A percentile compares a stretch with the other conserved stretches of the same genome.
Evolutionary conservation across 2,797 vertebrate species (phyloP).

Genomic region (Siniperca scherzeri): DNA sequence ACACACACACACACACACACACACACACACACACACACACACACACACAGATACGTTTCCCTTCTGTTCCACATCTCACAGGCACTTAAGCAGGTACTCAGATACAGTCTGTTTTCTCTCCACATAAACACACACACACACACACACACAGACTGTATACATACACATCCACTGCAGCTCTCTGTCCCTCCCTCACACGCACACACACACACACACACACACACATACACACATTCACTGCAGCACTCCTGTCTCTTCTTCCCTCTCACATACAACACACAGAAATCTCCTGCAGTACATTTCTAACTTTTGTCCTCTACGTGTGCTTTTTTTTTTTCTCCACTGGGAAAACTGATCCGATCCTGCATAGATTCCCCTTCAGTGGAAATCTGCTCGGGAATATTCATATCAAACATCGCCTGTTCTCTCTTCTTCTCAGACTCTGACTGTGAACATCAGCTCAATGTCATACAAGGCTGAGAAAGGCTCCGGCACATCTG

Average conservation of each 20-base stretch:
- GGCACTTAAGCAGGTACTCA: constrained; percentile 49
- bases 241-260: constrained; percentile 25
- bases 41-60: constrained; percentile 21
- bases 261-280: constrained; percentile 20
- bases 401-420: constrained; percentile 54
- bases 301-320: constrained; percentile 48
- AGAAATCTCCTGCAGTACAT: constrained; percentile 33
- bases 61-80: constrained; percentile 52
- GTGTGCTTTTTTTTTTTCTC: neutral
- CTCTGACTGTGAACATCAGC: constrained; percentile 41
- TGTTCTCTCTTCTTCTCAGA: constrained; percentile 16
- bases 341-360: constrained; percentile 31
- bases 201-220: constrained; percentile 4
- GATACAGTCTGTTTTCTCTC: constrained; percentile 25
- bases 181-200: constrained; percentile 12
- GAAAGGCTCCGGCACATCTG: constrained; percentile 33
- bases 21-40: constrained; percentile 13
- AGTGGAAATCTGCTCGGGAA: constrained; percentile 36
- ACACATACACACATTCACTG: constrained; percentile 30
- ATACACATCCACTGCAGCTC: constrained; percentile 20
- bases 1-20: constrained; percentile 18
- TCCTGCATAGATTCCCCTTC: constrained; percentile 42
- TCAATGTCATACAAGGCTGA: constrained; percentile 59
- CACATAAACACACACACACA: constrained; percentile 30
- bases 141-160: constrained; percentile 12